Base-by-base conservation (phyloP, 2,797 vertebrate species). In the Danio tinwini region DNA sequence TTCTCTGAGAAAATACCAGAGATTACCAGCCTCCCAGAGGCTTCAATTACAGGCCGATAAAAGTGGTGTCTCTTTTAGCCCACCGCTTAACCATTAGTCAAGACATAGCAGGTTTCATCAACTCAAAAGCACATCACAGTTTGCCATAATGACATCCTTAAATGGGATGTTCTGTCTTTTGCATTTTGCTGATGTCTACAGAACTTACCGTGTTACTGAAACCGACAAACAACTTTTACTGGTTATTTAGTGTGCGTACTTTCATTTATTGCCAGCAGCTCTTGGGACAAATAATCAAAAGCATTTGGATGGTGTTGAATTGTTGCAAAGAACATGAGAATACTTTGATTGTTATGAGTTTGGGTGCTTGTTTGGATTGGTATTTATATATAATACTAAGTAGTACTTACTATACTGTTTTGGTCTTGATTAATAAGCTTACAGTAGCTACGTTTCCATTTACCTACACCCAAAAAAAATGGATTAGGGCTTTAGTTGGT, bases 11-110 rank as follows among this genome's bases (percentile, higher is more conserved):
- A 73, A 87, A 87, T 72, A 62, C 80, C 84, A 72, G 50, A 85
- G 86, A 84, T 76, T 82, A 81, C 67, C 84, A 82, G 82, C 84
- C 81, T 85, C 75, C 72, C 74, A 82, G 81, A 76, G 78, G 78
- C 68, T 87, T 85, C 81, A 81, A 74, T 87, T 85, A 84, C 84
- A 84, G 77, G 40, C 37, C 50, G 82, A 85, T 85, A 84, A 84
- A 87, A 80, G 52, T 65, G 37, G 40, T 78, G 67, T 69, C 80
- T 75, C 70, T 81, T 82, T 58, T 68, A 39, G n/a, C 58, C 19
- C 17, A 52, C 6, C n/a, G 29, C 13, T 40, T 63, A 70, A 44
- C 29, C 59, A 39, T 45, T 70, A 81, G 39, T 71, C 21, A 81
- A 37, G 71, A 76, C 67, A 68, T 53, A 50, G 67, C 53, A 63